Base-by-base conservation (phyloP, 2,888 invertebrate species). In the Dynastes hyllus region DNA sequence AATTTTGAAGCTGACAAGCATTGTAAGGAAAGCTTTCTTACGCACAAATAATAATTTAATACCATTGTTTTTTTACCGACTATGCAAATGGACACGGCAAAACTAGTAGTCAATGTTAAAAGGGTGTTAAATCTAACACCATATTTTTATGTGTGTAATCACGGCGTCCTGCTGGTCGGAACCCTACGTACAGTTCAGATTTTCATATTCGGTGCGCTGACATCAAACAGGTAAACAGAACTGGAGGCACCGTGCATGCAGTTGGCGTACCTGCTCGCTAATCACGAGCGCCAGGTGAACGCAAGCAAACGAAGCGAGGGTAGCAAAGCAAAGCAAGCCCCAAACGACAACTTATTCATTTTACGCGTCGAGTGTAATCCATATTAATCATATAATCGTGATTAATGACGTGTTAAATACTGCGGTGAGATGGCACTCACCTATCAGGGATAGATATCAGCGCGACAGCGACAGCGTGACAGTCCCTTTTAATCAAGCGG, bases 401-500 rank as follows among this genome's bases (percentile, higher is more conserved):
- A 87, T 86, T 85, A 87, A 88, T 86, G 87, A 85, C 84, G 85
- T 86, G 86, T 87, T 87, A 87, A 87, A 86, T 86, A 85, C 85
- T 82, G 84, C 82, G 85, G 85, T 84, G 84, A 79, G 76, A 76
- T 79, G 71, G 79, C 55, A 61, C 76, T 79, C 76, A 71, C 79
- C 79, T 79, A 75, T 61, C 79, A 53, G 66, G 66, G 67, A 71
- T 78, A 75, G 69, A 69, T 77, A 69, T 67, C 76, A 58, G 58
- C 37, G 67, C 67, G 77, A 61, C 67, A 77, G 79, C 58, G 78
- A 40, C 69, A 78, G 80, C 78, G 77, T 83, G 87, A 86, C 86
- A 85, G 86, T 86, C 86, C 86, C 85, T 86, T 87, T 87, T 87
- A 88, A 88, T 88, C 88, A 87, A 87, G 86, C 83, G 84, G 86